phyloP scores from a whole-genome alignment of 2,888 invertebrate species.

The Eristalinus aeneus region DNA sequence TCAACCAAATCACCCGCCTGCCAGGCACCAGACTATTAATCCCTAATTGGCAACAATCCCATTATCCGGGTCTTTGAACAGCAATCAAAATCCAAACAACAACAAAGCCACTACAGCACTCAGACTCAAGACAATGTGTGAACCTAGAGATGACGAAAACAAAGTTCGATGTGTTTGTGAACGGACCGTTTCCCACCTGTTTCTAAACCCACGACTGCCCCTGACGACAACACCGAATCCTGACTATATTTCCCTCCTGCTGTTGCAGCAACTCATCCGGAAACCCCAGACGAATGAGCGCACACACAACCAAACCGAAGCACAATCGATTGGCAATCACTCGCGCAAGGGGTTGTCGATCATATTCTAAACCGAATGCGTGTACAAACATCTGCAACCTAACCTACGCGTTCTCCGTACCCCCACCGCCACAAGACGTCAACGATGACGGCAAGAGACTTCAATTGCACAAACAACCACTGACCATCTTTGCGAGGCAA shows the following conservation, averaged over 20 bases:
- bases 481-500: not conserved
- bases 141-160: not conserved
- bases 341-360: constrained; percentile 9
- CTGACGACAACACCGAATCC: not conserved
- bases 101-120: not conserved
- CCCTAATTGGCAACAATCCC: not conserved
- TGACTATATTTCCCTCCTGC: constrained; percentile 22
- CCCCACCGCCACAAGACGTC: not conserved
- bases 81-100: not conserved
- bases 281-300: not conserved
- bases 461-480: constrained; percentile 20
- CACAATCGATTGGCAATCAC: constrained; percentile 6
- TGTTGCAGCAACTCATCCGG: constrained; percentile 3
- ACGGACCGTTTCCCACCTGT: constrained; percentile 3
- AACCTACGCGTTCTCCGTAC: constrained; percentile 2
- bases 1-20: not conserved
- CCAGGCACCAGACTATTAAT: not conserved
- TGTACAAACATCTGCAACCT: constrained; percentile 22
- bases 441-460: not conserved
- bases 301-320: not conserved
- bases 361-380: constrained; percentile 10
- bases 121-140: not conserved
- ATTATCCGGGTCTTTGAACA: not conserved
- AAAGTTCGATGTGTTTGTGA: not conserved
- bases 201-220: not conserved